phyloP scores from a whole-genome alignment of 2,113 vertebrate genomes.

The Stictonetta naevosa region DNA sequence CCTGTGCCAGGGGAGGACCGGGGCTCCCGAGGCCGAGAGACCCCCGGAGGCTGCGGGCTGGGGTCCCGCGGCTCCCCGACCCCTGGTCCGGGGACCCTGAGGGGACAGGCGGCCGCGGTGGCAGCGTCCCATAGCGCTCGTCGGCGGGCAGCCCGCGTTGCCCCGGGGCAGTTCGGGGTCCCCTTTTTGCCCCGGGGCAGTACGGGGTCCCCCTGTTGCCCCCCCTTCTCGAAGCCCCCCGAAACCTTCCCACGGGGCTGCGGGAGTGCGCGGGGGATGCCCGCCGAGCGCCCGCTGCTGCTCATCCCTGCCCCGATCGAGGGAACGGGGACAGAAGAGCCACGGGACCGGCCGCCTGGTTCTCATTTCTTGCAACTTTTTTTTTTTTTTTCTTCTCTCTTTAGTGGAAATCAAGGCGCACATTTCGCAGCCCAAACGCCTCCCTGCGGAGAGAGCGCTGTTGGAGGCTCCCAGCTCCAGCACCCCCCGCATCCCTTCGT shows the following conservation, averaged over 20 bases:
- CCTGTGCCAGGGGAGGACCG: not conserved
- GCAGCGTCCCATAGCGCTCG: no score
- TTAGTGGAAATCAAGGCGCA: not conserved
- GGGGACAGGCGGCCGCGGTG: no score
- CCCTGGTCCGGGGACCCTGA: not conserved
- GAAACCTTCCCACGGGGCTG: not conserved
- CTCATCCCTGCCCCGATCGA: not conserved
- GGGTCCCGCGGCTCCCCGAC: no score
- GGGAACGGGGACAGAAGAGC: not conserved
- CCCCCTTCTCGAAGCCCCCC: no score
- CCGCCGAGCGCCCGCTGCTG: not conserved
- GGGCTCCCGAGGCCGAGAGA: not conserved
- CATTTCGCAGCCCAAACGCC: not conserved
- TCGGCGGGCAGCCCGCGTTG: no score
- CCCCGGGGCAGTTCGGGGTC: not conserved
- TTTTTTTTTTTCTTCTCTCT: not conserved
- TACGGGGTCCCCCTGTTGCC: not conserved
- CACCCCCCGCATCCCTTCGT: not conserved
- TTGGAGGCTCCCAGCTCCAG: not conserved
- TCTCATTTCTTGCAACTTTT: not conserved
- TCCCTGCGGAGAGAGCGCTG: not conserved
- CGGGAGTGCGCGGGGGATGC: not conserved
- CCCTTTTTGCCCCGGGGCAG: not conserved
- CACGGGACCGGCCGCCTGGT: not conserved
- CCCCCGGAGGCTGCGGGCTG: not conserved